Evolutionary conservation across 2,113 vertebrate genomes (phyloP), one percentile per base, ranked within the genome.

Genomic region (Melanotaenia duboulayi): DNA sequence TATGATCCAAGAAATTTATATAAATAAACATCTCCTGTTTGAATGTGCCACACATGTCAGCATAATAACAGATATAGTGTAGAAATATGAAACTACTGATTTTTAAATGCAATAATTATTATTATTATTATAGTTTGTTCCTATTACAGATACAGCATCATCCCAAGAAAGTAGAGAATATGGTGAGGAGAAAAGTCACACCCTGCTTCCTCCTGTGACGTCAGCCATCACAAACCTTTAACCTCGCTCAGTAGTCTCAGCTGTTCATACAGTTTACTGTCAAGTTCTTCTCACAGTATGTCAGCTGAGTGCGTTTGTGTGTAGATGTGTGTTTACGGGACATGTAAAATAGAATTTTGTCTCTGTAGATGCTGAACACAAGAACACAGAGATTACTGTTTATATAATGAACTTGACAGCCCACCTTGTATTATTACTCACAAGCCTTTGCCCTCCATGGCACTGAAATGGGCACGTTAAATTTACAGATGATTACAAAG

Each of bases 271-370:
- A 90, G 77, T 80, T 72, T 75, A 66, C 83, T 82, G 87, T 90
- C 80, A 72, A 68, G 72, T 80, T 81, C 88, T 91, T 92, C 92
- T 94, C 91, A 89, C 80, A 90, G 81, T 74, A 77, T 83, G 39
- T 60, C 14, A 2, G 2, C 32, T 24, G 12, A 80, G 71, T 57
- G 58, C 74, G 69, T 80, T 40, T 80, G 52, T 78, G 20, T 35
- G 16, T 80, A 39, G 4, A 39, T 62, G 39, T 69, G 67, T 80
- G 66, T 67, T 28, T 62, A 39, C 84, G 79, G 58, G 66, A 76
- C 69, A 74, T 71, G 52, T 65, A 70, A 71, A 77, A 66, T 59
- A 44, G 32, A 20, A 5, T 28, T 56, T 51, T 59, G 25, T 28
- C 56, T 52, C 57, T 74, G 52, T 22, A 59, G 13, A 23, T 37